phyloP scores from a whole-genome alignment of 2,113 vertebrate genomes.

The Labeo catla region DNA sequence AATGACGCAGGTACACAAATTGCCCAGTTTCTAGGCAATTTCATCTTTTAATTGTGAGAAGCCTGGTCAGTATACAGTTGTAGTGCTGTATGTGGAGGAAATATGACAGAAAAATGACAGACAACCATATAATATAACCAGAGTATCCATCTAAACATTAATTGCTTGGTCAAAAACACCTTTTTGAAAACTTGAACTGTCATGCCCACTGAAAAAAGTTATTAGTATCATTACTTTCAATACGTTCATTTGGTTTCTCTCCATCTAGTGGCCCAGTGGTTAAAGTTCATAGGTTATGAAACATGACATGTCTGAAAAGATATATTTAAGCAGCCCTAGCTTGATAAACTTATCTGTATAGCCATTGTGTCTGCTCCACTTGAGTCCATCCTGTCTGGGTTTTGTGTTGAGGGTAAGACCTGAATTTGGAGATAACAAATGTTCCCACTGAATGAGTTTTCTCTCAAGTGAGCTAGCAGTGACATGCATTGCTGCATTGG shows the following conservation, averaged over 20 bases:
- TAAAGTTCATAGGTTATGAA: neutral
- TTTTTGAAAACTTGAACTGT: neutral
- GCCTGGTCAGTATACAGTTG: neutral
- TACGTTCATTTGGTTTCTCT: neutral
- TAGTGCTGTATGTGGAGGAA: neutral
- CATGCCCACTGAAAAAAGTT: neutral
- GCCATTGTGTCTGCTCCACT: neutral
- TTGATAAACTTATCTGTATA: neutral
- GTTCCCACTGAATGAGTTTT: neutral
- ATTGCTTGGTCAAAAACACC: neutral
- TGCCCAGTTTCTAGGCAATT: neutral
- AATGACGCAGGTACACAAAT: neutral
- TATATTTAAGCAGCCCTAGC: neutral
- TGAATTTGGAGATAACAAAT: conserved; percentile 20
- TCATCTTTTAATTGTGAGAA: neutral
- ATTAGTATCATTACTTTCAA: neutral
- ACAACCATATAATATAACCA: too few relatives aligned
- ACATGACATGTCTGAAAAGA: neutral
- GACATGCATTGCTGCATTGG: conserved; percentile 15
- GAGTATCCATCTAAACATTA: neutral
- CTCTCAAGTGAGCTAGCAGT: neutral
- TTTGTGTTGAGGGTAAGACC: neutral
- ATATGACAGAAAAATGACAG: neutral
- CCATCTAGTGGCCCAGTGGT: neutral
- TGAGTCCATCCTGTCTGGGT: neutral